Percentiles rank a stretch among this genome's conserved stretches.
These are phyloP conservation scores for Bombyx mori DNA, from an alignment of 1,140 invertebrate species.

Conservation along the genomic window ASM3026992v2 NC_085131.1:8213501-8214000, in stretches of 20 bases:
- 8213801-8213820: slow-evolving; percentile 31
- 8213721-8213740: slow-evolving; percentile 50
- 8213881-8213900: no score
- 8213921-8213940: no score
- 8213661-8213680: slow-evolving; percentile 50
- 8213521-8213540: no score
- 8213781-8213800: slow-evolving; percentile 41
- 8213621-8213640: slow-evolving; percentile 2
- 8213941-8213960: no score
- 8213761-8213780: slow-evolving; percentile 62
- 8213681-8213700: slow-evolving; percentile 50
- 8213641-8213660: slow-evolving; percentile 26
- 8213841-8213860: slow-evolving; percentile 11
- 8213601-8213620: neutral
- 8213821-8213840: slow-evolving; percentile 21
- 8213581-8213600: no score
- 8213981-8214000: no score
- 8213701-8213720: slow-evolving; percentile 40
- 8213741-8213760: slow-evolving; percentile 63
- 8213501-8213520: no score
- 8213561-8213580: no score
- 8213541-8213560: no score
- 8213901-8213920: no score
- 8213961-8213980: no score
- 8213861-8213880: slow-evolving; percentile 17